Base-by-base conservation (phyloP, 2,113 vertebrate genomes). In the Triplophysa siluroides region DNA sequence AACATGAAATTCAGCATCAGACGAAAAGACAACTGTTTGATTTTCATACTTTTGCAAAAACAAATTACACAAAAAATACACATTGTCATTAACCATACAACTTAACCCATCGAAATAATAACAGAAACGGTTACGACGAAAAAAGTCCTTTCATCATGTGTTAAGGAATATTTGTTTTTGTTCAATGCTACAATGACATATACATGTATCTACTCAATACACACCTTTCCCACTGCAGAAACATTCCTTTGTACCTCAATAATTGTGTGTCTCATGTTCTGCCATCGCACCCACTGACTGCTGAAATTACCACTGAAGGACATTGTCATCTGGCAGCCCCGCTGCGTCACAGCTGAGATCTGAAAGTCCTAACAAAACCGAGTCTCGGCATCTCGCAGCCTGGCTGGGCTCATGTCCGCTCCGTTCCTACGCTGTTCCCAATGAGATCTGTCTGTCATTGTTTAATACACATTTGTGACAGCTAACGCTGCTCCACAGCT, bases 251-350 rank as follows among this genome's bases (percentile, higher is more conserved):
- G 0, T 29, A 87, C 87, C 62, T 85, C 80, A 79, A 86, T 84
- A 82, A 86, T 78, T 76, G 82, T 82, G 50, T 84, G 88, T 83
- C 86, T 89, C 83, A 87, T 90, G 83, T 86, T 89, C 81, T 91
- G 90, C 90, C 89, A 89, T 88, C 5, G 2, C 26, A 85, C 81
- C 90, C 92, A 91, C 76, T 79, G 89, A 74, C 80, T 50, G 60
- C 88, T 91, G 73, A 92, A 88, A 79, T 83, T 90, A 79, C 89
- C 87, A 52, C 88, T 87, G 58, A 83, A 79, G 78, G 88, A 86
- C 89, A 93, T 89, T 71, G 60, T 47, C 54, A 14, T 70, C 23
- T 38, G 33, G 33, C 74, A 50, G 58, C 75, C 83, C 16, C 11
- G 4, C 19, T 19, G 68, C 21, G 6, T 26, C 38, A 62, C 56